These are phyloP conservation scores for Rhombomys opimus DNA, from an alignment of 2,113 vertebrate species.

Conservation along the genomic window DNA sequence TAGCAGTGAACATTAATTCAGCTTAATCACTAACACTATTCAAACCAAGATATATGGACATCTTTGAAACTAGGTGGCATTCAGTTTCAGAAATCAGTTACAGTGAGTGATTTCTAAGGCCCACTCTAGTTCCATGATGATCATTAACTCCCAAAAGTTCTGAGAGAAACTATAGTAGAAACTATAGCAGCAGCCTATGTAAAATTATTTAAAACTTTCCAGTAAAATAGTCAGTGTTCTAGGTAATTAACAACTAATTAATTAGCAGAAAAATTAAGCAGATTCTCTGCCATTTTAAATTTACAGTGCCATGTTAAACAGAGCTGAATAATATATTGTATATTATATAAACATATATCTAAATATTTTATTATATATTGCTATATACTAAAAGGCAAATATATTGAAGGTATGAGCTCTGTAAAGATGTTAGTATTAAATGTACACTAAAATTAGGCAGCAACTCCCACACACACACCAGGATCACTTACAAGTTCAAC, in stretches of 20 bases:
- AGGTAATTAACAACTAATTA: conserved; percentile 11
- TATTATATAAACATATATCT: neutral
- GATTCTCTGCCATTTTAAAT: neutral
- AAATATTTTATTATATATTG: neutral
- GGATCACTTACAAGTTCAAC: neutral
- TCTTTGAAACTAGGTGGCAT: neutral
- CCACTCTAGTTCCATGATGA: neutral
- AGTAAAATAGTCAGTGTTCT: neutral
- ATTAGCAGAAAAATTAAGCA: neutral
- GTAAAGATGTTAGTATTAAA: conserved; percentile 9
- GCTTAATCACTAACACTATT: neutral
- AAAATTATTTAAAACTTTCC: neutral
- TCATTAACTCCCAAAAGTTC: neutral
- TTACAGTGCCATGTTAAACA: neutral
- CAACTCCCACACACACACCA: no score
- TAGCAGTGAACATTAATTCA: neutral
- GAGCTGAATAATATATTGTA: neutral
- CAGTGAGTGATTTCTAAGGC: neutral
- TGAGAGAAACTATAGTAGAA: neutral
- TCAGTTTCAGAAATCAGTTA: neutral
- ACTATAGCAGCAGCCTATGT: neutral
- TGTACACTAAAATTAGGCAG: neutral
- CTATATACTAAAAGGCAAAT: neutral
- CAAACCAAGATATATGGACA: neutral
- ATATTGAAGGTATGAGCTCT: neutral